Evolutionary conservation across 2,797 vertebrate species (phyloP).

Genomic region (Decapterus maruadsi): DNA sequence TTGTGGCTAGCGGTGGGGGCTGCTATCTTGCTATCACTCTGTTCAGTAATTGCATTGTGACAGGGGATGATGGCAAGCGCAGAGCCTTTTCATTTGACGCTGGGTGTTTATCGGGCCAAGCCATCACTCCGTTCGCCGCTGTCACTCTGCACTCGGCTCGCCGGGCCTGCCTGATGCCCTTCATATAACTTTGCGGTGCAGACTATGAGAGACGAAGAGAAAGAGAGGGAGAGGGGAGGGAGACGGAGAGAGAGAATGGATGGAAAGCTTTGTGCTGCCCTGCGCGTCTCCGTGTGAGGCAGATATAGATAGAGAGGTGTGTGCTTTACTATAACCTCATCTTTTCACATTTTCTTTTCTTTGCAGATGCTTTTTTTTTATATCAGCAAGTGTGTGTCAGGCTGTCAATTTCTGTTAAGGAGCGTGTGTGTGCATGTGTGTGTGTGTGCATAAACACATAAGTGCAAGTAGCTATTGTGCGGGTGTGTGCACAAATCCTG

Average conservation of each 20-base stretch:
- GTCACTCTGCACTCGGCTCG: conserved; percentile 99
- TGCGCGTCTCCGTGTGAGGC: conserved; percentile 48
- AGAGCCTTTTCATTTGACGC: conserved; percentile 99
- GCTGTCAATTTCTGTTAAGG: conserved; percentile 70
- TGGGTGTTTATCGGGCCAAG: conserved; percentile 99
- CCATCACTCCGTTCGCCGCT: conserved; percentile 96
- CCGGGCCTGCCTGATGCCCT: conserved; percentile 99
- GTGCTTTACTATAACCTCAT: conserved; percentile 75
- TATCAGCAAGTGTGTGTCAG: conserved; percentile 73
- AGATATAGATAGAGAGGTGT: conserved; percentile 78
- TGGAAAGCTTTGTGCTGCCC: conserved; percentile 69
- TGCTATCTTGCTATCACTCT: conserved; percentile 99
- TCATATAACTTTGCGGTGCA: conserved; percentile 99
- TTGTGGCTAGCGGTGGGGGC: conserved; percentile 97
- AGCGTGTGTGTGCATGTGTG: conserved; percentile 1
- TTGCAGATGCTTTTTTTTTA: conserved; percentile 58
- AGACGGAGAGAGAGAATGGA: conserved; percentile 63
- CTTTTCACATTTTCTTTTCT: conserved; percentile 72
- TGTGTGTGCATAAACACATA: conserved; percentile 28
- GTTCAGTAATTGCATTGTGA: conserved; percentile 99
- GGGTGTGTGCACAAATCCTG: conserved; percentile 26
- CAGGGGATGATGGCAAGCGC: conserved; percentile 99
- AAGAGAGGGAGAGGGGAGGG: conserved; percentile 58
- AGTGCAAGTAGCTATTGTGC: conserved; percentile 58
- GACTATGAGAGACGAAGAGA: conserved; percentile 76